phyloP scores from a whole-genome alignment of 2,797 vertebrate species.

The Distichodus sexfasciatus region DNA sequence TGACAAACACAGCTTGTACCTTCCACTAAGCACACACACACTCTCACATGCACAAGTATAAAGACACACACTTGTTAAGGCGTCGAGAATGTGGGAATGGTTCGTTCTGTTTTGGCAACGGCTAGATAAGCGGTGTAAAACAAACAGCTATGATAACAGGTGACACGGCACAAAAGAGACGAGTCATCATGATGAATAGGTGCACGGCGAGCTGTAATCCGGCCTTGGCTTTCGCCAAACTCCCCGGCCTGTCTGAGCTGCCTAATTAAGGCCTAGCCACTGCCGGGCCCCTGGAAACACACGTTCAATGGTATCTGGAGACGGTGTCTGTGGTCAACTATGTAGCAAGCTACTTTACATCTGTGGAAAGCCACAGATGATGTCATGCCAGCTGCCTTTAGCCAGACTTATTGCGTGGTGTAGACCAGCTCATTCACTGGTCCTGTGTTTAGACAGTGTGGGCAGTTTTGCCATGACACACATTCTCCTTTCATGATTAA shows the following conservation, averaged over 20 bases:
- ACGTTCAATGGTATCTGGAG: conserved; percentile 35
- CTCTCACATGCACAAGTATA: conserved; percentile 6
- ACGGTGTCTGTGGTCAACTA: conserved; percentile 45
- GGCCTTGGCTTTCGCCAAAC: conserved; percentile 56
- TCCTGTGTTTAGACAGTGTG: conserved; percentile 20
- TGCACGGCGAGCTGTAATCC: conserved; percentile 47
- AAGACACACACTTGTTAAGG: conserved; percentile 19
- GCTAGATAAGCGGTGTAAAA: conserved; percentile 56
- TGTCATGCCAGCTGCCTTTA: conserved; percentile 11
- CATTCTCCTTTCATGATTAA: no score
- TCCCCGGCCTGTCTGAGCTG: conserved; percentile 53
- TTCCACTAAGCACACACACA: conserved; percentile 53
- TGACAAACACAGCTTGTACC: conserved; percentile 63
- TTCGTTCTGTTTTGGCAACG: conserved; percentile 68
- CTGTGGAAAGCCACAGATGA: not conserved
- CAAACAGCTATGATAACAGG: conserved; percentile 61
- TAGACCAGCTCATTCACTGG: not conserved
- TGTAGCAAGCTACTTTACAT: not conserved
- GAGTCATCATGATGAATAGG: conserved; percentile 39
- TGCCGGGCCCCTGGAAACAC: not conserved
- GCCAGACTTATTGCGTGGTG: not conserved
- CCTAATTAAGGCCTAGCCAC: conserved; percentile 58
- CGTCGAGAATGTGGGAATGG: conserved; percentile 16
- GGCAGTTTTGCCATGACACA: not conserved
- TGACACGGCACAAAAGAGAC: conserved; percentile 43